Base-by-base conservation (phyloP, 2,113 vertebrate species). In the Ceyx margarethae region DNA sequence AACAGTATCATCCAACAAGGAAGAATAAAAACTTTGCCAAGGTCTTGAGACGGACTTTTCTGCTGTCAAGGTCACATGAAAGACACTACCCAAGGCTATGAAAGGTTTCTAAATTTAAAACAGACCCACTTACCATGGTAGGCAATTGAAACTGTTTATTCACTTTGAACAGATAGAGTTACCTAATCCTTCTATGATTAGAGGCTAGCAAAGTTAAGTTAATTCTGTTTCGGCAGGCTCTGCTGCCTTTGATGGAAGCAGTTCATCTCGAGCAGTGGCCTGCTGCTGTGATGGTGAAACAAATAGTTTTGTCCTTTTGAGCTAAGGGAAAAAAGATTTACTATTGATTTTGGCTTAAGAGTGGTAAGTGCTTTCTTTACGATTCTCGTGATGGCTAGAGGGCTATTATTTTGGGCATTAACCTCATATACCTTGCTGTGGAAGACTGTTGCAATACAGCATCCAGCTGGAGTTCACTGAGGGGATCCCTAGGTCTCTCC, bases 161-260 rank as follows among this genome's bases (percentile, higher is more conserved):
- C 84, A 91, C 90, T 96, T 93, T 89, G 92, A 94, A 90, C 87
- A 95, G 91, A 95, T 89, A 90, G 79, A 85, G 74, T 91, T 93
- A 89, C 92, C 76, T 97, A 96, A 96, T 96, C 94, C 90, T 93
- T 69, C 94, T 79, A 66, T 91, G 94, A 96, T 96, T 96, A 95
- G 85, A 95, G 81, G 50, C 75, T 81, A 79, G 78, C 18, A 37
- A 85, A 93, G 81, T 92, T 69, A 81, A 91, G 71, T 71, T 95
- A 85, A 94, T 92, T 93, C 79, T 54, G 48, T 65, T 95, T 87
- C 95, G 93, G 78, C 68, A 66, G 83, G 58, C 18, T 0, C 61
- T 82, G 69, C 69, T 94, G 62, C 87, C n/a, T 94, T 93, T 48
- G 80, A 76, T 83, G 83, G 62, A 74, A 57, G 66, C 48, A 94